Evolutionary conservation across 2,888 invertebrate species (phyloP), one percentile per base, ranked within the genome.

Genomic region (Ditylenchus weischeri): DNA sequence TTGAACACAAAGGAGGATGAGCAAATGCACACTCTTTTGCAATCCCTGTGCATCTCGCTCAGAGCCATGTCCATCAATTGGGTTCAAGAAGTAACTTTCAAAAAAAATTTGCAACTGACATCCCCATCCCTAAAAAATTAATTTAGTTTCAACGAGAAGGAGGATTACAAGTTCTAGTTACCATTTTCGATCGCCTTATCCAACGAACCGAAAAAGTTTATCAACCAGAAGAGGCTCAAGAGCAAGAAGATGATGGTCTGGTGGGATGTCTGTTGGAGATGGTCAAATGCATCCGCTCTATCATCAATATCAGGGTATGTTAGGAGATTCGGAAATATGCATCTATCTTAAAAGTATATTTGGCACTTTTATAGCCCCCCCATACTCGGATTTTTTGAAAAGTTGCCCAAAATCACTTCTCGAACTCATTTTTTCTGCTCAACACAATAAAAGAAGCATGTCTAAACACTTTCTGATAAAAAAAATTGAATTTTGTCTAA

Each of bases 91-190:
- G 69, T 63, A 63, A 50, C 18, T 13, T 59, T 23, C 13, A 11
- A 36, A 54, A 23, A 54, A 54, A 13, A 54, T 10, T 21, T 21
- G 58, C 1, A 57, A 29, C 29, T 54, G 15, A 43, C 8, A 10
- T 35, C 35, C n/a, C 21, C 23, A 54, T 15, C n/a, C n/a, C n/a
- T n/a, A n/a, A 7, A 8, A 23, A 21, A 19, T 62, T 23, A 36
- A 23, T 64, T 47, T 35, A 68, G 69, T 68, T 68, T 61, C 60
- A 65, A 19, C 43, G 43, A 29, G 69, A 67, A 61, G 69, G 65
- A 47, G 69, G 69, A 38, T 68, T 68, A 23, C 66, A 68, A 21
- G 51, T 68, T 19, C 36, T 68, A 11, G 61, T 57, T 3, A 54
- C 47, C 13, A 36, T 67, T 47, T 50, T 68, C 50, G 62, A 49